Conservation (phyloP, 2,113 vertebrate species). For the Dipodomys stephensi region DNA sequence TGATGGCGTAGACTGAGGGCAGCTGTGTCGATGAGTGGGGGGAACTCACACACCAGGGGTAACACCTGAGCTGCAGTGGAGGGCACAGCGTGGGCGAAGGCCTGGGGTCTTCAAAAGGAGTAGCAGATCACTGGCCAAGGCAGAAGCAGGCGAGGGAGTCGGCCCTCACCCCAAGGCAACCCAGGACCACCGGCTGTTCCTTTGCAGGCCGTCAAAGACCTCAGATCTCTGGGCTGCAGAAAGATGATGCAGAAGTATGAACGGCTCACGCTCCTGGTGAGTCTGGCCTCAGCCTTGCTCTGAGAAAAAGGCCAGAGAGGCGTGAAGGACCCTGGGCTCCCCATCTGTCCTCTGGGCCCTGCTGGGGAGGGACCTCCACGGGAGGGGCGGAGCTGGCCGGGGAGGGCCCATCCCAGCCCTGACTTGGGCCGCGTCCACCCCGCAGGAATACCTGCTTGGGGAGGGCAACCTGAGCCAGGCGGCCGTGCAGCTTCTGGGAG, state of each 20-base stretch:
- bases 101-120: not conserved
- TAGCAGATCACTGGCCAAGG: rapidly evolving
- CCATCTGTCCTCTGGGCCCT: too few relatives aligned
- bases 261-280: constrained; percentile 72
- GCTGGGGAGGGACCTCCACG: too few relatives aligned
- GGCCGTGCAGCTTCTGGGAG: constrained; percentile 75
- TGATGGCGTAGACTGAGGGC: too few relatives aligned
- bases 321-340: not conserved
- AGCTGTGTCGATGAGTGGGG: too few relatives aligned
- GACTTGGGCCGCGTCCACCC: not conserved
- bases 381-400: too few relatives aligned
- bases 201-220: constrained; percentile 63
- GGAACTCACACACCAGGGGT: too few relatives aligned
- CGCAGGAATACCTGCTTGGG: constrained; percentile 78
- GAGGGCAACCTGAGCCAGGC: constrained; percentile 78
- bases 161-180: not conserved
- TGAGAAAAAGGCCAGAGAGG: too few relatives aligned
- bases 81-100: not conserved
- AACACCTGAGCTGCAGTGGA: not conserved
- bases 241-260: constrained; percentile 72
- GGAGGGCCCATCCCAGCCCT: not conserved
- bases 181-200: not conserved
- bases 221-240: constrained; percentile 72
- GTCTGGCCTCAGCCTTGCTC: not conserved
- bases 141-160: not conserved